Evolutionary conservation across 2,797 vertebrate species (phyloP).

Genomic region (Acanthopagrus latus): DNA sequence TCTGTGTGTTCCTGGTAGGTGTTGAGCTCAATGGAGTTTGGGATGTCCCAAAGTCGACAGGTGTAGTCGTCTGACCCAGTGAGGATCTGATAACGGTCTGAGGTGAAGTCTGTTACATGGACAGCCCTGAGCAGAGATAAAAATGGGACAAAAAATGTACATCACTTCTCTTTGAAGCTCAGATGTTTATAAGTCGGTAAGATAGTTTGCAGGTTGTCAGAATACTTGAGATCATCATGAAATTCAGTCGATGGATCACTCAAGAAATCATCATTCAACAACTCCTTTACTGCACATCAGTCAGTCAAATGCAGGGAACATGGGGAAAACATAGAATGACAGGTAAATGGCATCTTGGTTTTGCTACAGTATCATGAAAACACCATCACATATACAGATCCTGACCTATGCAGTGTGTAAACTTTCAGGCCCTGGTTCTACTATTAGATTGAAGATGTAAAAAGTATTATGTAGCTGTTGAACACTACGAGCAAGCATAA

Average conservation of each 20-base stretch:
- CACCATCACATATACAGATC: no score
- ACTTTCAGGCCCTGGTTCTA: neutral
- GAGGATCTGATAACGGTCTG: slow-evolving; percentile 91
- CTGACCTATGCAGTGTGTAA: no score
- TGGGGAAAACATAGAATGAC: no score
- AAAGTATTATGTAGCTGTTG: neutral
- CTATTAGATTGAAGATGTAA: neutral
- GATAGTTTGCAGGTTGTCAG: slow-evolving; percentile 65
- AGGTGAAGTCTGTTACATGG: slow-evolving; percentile 92
- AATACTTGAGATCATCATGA: slow-evolving; percentile 71
- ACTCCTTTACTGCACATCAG: neutral
- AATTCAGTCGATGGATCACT: slow-evolving; percentile 81
- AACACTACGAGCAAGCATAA: neutral
- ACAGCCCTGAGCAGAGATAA: slow-evolving; percentile 86
- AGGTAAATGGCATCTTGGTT: no score
- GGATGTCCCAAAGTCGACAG: slow-evolving; percentile 94
- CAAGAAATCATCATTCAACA: slow-evolving; percentile 76
- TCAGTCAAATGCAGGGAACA: no score
- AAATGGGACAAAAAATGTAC: neutral
- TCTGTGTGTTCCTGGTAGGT: slow-evolving; percentile 92
- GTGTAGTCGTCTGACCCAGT: slow-evolving; percentile 95
- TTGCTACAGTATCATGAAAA: no score
- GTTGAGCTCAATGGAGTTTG: slow-evolving; percentile 86
- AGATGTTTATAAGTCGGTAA: no score
- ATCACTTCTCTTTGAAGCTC: neutral